phyloP scores from a whole-genome alignment of 2,888 invertebrate genomes.

The Euzophera pinguis region DNA sequence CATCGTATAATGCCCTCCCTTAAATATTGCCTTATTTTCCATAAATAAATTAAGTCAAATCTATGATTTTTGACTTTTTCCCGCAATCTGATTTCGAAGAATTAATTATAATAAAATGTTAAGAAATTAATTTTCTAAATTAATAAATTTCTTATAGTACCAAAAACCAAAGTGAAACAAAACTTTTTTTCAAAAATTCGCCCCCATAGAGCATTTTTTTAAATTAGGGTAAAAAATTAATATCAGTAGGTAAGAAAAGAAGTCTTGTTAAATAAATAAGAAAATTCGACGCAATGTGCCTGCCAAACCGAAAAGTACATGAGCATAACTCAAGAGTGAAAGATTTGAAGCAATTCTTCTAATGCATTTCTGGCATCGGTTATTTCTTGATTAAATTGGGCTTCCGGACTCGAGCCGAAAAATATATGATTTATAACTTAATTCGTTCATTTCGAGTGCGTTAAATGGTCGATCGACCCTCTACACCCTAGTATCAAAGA shows the following conservation, averaged over 20 bases:
- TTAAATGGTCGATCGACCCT: too few relatives aligned
- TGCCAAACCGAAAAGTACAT: constrained; percentile 18
- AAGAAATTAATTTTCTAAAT: too few relatives aligned
- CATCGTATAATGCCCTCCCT: constrained; percentile 31
- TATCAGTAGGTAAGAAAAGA: not conserved
- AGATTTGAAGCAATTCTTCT: constrained; percentile 50
- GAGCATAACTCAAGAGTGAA: constrained; percentile 27
- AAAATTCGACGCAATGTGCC: not conserved
- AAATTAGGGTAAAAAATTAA: too few relatives aligned
- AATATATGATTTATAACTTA: not conserved
- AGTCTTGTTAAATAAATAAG: constrained; percentile 1
- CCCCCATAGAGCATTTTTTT: too few relatives aligned
- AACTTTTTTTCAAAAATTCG: too few relatives aligned
- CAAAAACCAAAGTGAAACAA: too few relatives aligned
- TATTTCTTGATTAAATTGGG: constrained; percentile 47
- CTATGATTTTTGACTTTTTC: too few relatives aligned
- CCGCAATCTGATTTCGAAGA: too few relatives aligned
- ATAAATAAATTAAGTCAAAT: constrained; percentile 25
- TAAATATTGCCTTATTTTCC: constrained; percentile 36
- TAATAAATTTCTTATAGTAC: too few relatives aligned
- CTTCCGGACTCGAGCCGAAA: constrained; percentile 26
- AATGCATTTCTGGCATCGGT: constrained; percentile 44
- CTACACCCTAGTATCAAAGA: too few relatives aligned
- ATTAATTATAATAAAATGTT: too few relatives aligned
- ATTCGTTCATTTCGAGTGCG: too few relatives aligned